Evolutionary conservation across 2,113 vertebrate genomes (phyloP), one percentile per base, ranked within the genome.

Genomic region (Cinclus mexicanus): DNA sequence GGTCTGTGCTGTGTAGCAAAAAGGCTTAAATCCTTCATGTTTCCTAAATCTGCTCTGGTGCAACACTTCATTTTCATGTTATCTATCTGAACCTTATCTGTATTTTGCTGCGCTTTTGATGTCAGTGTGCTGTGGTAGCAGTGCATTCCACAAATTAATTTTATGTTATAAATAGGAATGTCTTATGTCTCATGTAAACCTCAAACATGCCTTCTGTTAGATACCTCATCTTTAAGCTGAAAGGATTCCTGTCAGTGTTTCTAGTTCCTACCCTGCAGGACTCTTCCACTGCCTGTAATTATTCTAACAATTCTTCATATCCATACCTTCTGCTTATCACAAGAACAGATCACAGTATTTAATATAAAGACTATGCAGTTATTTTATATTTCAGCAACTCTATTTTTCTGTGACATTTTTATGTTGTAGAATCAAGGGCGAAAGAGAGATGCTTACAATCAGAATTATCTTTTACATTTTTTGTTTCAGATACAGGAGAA

Each of bases 111-210:
- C 0, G 5, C 81, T 96, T 96, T 87, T 94, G 87, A 93, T 95
- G 93, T 87, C 81, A 50, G 49, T 19, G 53, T 49, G 55, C n/a
- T 95, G 44, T 82, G 84, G 74, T 55, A 77, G 83, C 64, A 78
- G 21, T 78, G 39, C 77, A 42, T 91, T 87, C 70, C 42, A 39
- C 63, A 75, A 87, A 92, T 94, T 91, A 94, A 93, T 94, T 87
- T 21, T 75, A 49, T 71, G 65, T 87, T 92, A 71, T 89, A 90
- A 91, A 87, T 80, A 91, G 65, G 57, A 82, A 69, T 76, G 47
- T 75, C 47, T 90, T 63, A 83, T 83, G 64, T 87, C 83, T 86
- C 44, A 82, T 94, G 77, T 79, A 75, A 60, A 89, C 77, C 81
- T 94, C 87, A 85, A 37, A 72, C n/a, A 57, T 50, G 59, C 46